phyloP scores from a whole-genome alignment of 2,888 invertebrate genomes.

The Metopia argyrocephala region DNA sequence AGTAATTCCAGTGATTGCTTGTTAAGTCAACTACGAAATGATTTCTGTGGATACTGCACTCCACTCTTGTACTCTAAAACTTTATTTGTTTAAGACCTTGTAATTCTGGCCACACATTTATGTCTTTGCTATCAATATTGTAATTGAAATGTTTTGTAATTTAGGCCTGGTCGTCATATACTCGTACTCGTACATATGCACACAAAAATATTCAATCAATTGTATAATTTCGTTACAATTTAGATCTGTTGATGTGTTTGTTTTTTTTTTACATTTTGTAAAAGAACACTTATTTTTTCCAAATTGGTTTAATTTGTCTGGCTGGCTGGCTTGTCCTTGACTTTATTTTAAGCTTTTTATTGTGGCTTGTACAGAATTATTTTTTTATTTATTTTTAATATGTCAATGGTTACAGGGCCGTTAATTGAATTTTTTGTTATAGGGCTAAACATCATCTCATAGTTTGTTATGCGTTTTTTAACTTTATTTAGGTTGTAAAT shows the following conservation, averaged over 20 bases:
- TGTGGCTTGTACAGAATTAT: neutral
- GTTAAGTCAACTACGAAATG: too few relatives aligned
- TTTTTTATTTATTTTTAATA: too few relatives aligned
- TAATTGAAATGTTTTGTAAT: neutral
- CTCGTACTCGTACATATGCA: too few relatives aligned
- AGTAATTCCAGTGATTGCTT: too few relatives aligned
- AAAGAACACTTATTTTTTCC: neutral
- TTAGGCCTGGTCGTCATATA: too few relatives aligned
- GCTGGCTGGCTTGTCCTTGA: neutral
- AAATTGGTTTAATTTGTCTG: neutral
- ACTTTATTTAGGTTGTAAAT: neutral
- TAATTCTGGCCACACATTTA: slow-evolving; percentile 1
- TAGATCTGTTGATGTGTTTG: too few relatives aligned
- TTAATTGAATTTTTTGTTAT: neutral
- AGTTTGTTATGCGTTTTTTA: neutral
- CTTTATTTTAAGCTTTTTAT: neutral
- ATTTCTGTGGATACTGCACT: too few relatives aligned
- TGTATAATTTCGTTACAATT: too few relatives aligned
- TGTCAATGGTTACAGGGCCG: neutral
- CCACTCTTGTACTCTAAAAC: too few relatives aligned
- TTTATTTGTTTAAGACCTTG: too few relatives aligned
- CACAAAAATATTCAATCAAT: too few relatives aligned
- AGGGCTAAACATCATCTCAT: neutral
- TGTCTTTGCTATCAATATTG: neutral
- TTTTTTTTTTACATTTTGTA: too few relatives aligned